A percentile compares a stretch with the other conserved stretches of the same genome.
Evolutionary conservation across 2,113 vertebrate species (phyloP).

Genomic region (Pelmatolapia mariae): DNA sequence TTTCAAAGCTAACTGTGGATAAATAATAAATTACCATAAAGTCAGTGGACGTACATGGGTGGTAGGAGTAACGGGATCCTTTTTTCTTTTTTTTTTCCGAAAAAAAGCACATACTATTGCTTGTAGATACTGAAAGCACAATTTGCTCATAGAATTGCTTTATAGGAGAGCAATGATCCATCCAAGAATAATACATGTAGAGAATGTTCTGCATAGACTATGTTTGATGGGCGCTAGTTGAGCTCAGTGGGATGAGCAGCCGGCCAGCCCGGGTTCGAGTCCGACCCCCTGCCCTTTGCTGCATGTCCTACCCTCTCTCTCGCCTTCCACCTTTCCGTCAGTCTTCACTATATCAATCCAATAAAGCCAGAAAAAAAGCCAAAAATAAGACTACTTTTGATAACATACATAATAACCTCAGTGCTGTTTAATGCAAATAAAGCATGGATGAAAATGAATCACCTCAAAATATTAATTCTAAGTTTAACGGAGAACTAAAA

Average conservation of each 20-base stretch:
- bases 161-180: background rate
- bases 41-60: background rate
- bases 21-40: background rate
- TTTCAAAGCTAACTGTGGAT: background rate
- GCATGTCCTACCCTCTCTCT: background rate
- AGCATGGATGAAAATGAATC: background rate
- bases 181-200: background rate
- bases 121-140: background rate
- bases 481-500: background rate
- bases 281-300: background rate
- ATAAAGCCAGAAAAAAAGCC: background rate
- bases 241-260: background rate
- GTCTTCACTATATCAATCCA: background rate
- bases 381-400: background rate
- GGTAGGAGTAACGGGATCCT: background rate
- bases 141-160: background rate
- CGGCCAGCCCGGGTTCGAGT: background rate
- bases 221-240: background rate
- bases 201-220: background rate
- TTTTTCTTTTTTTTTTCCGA: fast-evolving
- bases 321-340: background rate
- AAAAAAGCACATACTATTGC: background rate
- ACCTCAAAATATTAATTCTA: background rate
- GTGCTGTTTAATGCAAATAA: background rate
- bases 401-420: background rate